These are phyloP conservation scores for Hemibates koningsi DNA, from an alignment of 2,113 vertebrate genomes.

Conservation along the genomic window DNA sequence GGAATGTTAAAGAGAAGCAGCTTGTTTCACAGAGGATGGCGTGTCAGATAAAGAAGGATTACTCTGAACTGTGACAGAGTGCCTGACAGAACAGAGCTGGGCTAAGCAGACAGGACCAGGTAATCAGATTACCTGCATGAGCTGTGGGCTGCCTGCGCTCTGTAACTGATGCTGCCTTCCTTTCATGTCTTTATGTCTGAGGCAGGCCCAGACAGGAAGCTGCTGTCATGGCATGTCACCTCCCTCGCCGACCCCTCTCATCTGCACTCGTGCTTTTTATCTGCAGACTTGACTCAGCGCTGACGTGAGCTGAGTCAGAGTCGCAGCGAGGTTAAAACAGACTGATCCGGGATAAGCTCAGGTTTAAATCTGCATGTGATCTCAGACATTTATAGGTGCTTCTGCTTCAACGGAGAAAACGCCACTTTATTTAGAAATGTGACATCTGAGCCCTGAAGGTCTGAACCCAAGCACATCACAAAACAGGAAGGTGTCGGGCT, in stretches of 20 bases:
- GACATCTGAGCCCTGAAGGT: not conserved
- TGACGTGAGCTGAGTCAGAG: not conserved
- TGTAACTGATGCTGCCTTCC: not conserved
- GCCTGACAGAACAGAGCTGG: not conserved
- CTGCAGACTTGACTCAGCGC: not conserved
- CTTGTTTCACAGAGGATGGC: not conserved
- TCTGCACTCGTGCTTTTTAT: not conserved
- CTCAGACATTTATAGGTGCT: not conserved
- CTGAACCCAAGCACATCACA: not conserved
- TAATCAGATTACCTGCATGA: not conserved
- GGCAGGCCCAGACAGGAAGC: conserved; percentile 23
- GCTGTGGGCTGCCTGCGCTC: not conserved
- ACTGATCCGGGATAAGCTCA: not conserved
- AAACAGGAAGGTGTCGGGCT: not conserved
- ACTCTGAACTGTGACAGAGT: not conserved
- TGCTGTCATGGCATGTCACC: not conserved
- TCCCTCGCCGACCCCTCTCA: not conserved
- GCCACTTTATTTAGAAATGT: not conserved
- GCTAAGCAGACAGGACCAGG: not conserved
- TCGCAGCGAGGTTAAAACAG: not conserved
- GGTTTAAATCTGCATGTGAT: not conserved
- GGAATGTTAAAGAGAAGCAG: not conserved
- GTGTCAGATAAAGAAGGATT: not conserved
- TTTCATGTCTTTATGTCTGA: conserved; percentile 4
- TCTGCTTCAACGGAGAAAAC: not conserved